Base-by-base conservation (phyloP, 1,140 invertebrate genomes). In the Drosophila oshimai region DNA sequence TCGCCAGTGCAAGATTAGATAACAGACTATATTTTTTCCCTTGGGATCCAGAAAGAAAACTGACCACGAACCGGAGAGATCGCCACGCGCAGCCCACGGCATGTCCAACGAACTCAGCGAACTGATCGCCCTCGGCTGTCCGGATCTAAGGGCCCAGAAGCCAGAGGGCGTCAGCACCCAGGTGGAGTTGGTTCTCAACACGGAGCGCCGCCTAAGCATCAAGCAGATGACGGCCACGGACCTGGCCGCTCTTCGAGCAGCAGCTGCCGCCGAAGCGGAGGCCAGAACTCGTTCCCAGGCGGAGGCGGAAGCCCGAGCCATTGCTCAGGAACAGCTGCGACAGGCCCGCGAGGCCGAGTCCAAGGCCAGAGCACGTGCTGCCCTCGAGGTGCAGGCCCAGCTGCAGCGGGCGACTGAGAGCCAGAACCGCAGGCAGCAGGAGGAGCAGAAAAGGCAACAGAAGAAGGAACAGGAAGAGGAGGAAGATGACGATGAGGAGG, bases 161-260 rank as follows among this genome's bases (percentile, higher is more conserved):
- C 47, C 57, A 5, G 44, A 65, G 37, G 64, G 70, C 31, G 50
- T 36, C 12, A 64, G 61, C 28, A 58, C 54, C 47, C 54, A 89
- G 49, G 49, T 77, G 20, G 71, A 84, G 33, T 49, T 86, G 36
- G 64, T 90, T 13, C 51, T 81, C 24, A 65, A 86, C 20, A 47
- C 76, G 9, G 71, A 90, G 54, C 89, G 89, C 4, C 84, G 89
- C 12, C 60, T 90, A 5, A 90, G 89, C 64, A 87, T 87, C 13
- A 90, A 89, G 69, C 89, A 90, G 47, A 90, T 90, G 89, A 90
- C 89, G 12, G 89, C 89, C 68, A 90, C 89, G 1, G 84, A 90
- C 17, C 46, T 90, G 36, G 53, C 57, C 12, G 69, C 64, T 37
- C 42, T 79, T 12, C 74, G 89, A 6, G 81, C 89, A 0, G 64